Percentiles rank a stretch among this genome's conserved stretches.
These are phyloP conservation scores for Sebastes minor DNA, from an alignment of 2,797 vertebrate genomes.

Conservation along the genomic window DNA sequence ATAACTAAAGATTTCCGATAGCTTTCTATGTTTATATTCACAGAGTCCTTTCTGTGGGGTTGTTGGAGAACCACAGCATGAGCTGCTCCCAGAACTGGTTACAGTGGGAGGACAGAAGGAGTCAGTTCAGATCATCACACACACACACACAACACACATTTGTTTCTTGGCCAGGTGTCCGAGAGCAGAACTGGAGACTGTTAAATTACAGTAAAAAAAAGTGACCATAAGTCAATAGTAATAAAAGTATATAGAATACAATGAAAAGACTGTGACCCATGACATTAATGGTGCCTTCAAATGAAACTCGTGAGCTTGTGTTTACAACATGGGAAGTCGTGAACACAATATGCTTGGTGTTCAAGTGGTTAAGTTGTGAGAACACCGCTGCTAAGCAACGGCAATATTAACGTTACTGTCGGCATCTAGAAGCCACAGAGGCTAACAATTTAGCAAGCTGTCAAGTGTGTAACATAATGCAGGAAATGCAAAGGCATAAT, in stretches of 20 bases:
- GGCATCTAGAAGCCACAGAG: too few species aligned
- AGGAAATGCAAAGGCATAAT: too few species aligned
- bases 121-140: slow-evolving; percentile 2
- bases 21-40: slow-evolving; percentile 40
- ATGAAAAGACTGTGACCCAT: not conserved
- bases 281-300: not conserved
- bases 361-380: too few species aligned
- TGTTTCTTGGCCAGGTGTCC: not conserved
- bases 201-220: not conserved
- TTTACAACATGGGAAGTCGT: too few species aligned
- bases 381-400: too few species aligned
- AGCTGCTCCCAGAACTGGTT: not conserved
- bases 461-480: too few species aligned
- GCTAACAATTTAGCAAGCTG: too few species aligned
- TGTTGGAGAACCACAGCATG: slow-evolving; percentile 9
- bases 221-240: not conserved
- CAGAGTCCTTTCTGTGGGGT: not conserved
- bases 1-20: slow-evolving; percentile 44
- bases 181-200: not conserved
- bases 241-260: not conserved
- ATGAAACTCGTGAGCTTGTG: too few species aligned
- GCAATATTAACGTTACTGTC: too few species aligned
- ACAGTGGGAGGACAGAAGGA: slow-evolving; percentile 16
- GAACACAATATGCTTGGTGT: too few species aligned
- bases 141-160: not conserved